A percentile compares a stretch with the other conserved stretches of the same genome.
These are phyloP conservation scores for Phalloptychus januarius DNA, from an alignment of 2,797 vertebrate genomes.

Conservation along the genomic window DNA sequence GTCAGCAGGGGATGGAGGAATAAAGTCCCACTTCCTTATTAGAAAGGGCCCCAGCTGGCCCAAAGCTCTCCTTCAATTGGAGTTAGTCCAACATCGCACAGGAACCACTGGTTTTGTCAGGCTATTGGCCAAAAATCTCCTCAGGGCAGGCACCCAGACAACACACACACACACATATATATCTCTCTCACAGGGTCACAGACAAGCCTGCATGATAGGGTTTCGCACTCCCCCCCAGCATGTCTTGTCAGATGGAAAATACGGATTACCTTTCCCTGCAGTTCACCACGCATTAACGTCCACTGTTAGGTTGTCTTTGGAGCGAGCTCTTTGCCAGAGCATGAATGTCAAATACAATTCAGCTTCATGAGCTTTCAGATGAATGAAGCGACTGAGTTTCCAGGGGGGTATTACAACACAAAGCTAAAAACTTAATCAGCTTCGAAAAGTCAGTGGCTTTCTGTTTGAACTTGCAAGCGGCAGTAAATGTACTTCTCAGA, in stretches of 20 bases:
- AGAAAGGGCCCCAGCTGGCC: conserved; percentile 73
- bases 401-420: conserved; percentile 16
- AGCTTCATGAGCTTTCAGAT: conserved; percentile 42
- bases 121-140: conserved; percentile 72
- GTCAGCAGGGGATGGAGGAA: conserved; percentile 56
- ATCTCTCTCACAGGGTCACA: conserved; percentile 34
- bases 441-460: background rate
- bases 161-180: conserved; percentile 33
- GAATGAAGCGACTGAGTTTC: conserved; percentile 26
- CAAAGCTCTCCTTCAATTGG: conserved; percentile 63
- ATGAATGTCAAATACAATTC: conserved; percentile 61
- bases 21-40: conserved; percentile 75
- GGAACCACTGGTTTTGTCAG: conserved; percentile 71
- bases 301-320: conserved; percentile 67
- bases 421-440: background rate
- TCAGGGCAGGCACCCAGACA: conserved; percentile 59
- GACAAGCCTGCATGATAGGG: conserved; percentile 46
- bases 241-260: conserved; percentile 78
- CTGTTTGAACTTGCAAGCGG: conserved; percentile 14
- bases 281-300: conserved; percentile 71
- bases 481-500: conserved; percentile 22
- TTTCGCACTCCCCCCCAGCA: conserved; percentile 35
- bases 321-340: conserved; percentile 47
- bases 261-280: conserved; percentile 72
- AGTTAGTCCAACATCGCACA: conserved; percentile 63